Conservation (phyloP, 2,888 invertebrate genomes). For the Tribolium freemani region DNA sequence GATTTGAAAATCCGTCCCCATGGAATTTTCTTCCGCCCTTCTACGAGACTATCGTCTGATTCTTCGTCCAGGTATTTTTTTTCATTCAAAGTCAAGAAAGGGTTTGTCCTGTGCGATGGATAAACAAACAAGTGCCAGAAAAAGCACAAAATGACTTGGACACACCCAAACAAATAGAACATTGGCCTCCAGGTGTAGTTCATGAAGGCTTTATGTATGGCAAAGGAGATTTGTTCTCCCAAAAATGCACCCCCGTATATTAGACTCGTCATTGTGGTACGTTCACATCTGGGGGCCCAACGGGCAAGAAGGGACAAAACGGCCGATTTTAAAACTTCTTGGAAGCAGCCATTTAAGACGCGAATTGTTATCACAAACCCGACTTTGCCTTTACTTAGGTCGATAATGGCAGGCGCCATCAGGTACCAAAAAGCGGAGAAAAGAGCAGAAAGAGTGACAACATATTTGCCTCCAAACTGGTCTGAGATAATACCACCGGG, state of each 20-base stretch:
- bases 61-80: background rate
- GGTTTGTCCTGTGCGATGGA: background rate
- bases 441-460: background rate
- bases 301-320: background rate
- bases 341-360: background rate
- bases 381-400: background rate
- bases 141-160: background rate
- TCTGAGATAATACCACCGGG: background rate
- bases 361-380: no score
- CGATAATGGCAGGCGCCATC: background rate
- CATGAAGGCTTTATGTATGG: background rate
- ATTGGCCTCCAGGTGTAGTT: background rate
- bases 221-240: background rate
- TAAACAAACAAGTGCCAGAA: background rate
- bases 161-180: background rate
- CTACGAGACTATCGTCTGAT: background rate
- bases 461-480: background rate
- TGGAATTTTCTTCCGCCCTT: background rate
- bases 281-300: background rate
- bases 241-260: background rate
- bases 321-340: background rate
- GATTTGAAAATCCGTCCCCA: background rate
- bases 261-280: background rate
- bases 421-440: background rate
- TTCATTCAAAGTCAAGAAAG: background rate